Evolutionary conservation across 2,888 invertebrate species (phyloP), one percentile per base, ranked within the genome.

Genomic region (Macrophya alboannulata): DNA sequence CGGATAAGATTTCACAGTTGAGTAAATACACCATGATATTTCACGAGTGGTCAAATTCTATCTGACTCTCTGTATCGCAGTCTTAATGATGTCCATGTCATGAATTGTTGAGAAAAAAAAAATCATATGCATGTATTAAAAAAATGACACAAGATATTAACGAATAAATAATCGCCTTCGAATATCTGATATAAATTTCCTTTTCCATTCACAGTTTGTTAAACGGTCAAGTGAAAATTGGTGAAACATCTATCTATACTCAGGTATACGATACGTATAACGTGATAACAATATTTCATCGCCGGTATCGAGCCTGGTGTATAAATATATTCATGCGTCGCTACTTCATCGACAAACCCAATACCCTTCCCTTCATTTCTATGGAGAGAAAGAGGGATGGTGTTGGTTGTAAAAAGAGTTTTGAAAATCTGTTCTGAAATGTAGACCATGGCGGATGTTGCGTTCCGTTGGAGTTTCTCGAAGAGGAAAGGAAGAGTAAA

Each of bases 11-110:
- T 62, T 62, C 62, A 62, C 62, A 12, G 25, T 12, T 25, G 25
- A 12, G 25, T 62, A 25, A 62, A 62, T 62, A 62, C 12, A 62
- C 62, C 25, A 62, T n/a, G n/a, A n/a, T 62, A 62, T 62, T 62
- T 25, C 62, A 25, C 62, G 62, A 25, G 25, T 62, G 62, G 62
- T 62, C 62, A 62, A 62, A 25, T 62, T 62, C 62, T 62, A 10
- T 62, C 62, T 62, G 62, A 62, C 62, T 25, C 25, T 62, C 62
- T 25, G 62, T 25, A 62, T 62, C 62, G 62, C 25, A 21, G 62
- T 62, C 25, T 62, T n/a, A 62, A 25, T 62, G 25, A 62, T 55
- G n/a, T 55, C 25, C 62, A 62, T 55, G n/a, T 55, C 6, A 31
- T 31, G 3, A 31, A 31, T 31, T 31, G 3, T 31, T 31, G 1